Evolutionary conservation across 1,140 invertebrate genomes (phyloP).

Genomic region (Parapsyche elsis): DNA sequence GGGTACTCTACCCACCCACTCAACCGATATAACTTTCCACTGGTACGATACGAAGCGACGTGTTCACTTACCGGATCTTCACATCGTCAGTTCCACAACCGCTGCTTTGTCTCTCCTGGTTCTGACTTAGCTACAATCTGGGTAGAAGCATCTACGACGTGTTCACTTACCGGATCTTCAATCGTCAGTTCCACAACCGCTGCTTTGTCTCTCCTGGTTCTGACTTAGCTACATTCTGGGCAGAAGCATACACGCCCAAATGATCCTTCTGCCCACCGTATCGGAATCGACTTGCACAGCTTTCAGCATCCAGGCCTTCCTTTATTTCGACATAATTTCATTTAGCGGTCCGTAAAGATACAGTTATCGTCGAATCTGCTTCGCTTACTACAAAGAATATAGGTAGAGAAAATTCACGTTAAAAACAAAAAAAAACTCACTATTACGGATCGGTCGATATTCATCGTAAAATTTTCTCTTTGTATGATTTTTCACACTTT

Average conservation of each 20-base stretch:
- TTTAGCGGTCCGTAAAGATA: constrained; percentile 23
- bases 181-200: constrained; percentile 46
- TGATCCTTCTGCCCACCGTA: constrained; percentile 20
- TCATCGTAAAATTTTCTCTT: too few relatives aligned
- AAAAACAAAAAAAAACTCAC: too few relatives aligned
- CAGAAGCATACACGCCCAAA: constrained; percentile 27
- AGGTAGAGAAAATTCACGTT: too few relatives aligned
- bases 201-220: constrained; percentile 26
- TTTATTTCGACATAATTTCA: constrained; percentile 22
- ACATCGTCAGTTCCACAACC: constrained; percentile 47
- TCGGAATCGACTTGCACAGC: constrained; percentile 17
- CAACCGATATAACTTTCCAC: background rate
- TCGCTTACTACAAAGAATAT: background rate
- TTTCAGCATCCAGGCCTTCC: background rate
- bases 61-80: too few relatives aligned
- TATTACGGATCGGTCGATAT: too few relatives aligned
- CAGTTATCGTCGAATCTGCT: constrained; percentile 3
- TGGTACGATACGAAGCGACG: background rate
- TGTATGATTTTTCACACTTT: too few relatives aligned
- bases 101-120: constrained; percentile 25
- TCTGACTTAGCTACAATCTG: constrained; percentile 9
- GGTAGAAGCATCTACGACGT: background rate
- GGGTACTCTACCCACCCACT: background rate
- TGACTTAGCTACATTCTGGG: background rate
- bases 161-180: too few relatives aligned